Evolutionary conservation across 2,113 vertebrate genomes (phyloP), one percentile per base, ranked within the genome.

Genomic region (Hucho hucho): DNA sequence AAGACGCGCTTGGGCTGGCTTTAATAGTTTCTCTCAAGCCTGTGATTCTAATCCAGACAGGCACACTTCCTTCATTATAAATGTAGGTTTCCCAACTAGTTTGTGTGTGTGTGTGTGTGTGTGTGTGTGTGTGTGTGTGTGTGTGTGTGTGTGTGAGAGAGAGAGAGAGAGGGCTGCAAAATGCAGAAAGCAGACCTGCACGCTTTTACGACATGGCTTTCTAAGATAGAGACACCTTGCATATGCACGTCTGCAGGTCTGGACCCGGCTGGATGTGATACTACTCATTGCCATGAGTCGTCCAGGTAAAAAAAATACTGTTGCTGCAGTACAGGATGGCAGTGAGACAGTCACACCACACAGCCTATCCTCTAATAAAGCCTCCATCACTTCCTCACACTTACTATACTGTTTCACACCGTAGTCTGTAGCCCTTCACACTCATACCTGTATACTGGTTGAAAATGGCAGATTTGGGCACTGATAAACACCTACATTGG

Each of bases 291-390:
- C 4, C 76, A 16, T 73, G 29, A 72, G 64, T 65, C n/a, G 1
- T 47, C 18, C 78, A 86, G 83, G 83, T 83, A 73, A 72, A 83
- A 81, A 3, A 83, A 81, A 3, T 76, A 74, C 77, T 84, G 86
- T 69, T 82, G 74, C 71, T 69, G 58, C 73, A 7, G 49, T 64
- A 9, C 64, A 74, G 70, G 72, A 72, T 77, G 56, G 24, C 5
- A n/a, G 18, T 56, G 16, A 56, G 24, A 26, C 22, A 28, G 16
- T 64, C 63, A 26, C 26, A 28, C 64, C 14, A 70, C 20, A 58
- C 13, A 37, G 26, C 46, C 69, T 75, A 25, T 79, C 58, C 49
- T 53, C 49, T 53, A 53, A 77, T 73, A 70, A 83, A 77, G 71
- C 66, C 64, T 53, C 25, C 70, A 69, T 81, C 80, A 22, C 6